Percentiles rank a stretch among this genome's conserved stretches.
These are phyloP conservation scores for Chascanopsetta lugubris DNA, from an alignment of 2,113 vertebrate species.

Conservation along the genomic window DNA sequence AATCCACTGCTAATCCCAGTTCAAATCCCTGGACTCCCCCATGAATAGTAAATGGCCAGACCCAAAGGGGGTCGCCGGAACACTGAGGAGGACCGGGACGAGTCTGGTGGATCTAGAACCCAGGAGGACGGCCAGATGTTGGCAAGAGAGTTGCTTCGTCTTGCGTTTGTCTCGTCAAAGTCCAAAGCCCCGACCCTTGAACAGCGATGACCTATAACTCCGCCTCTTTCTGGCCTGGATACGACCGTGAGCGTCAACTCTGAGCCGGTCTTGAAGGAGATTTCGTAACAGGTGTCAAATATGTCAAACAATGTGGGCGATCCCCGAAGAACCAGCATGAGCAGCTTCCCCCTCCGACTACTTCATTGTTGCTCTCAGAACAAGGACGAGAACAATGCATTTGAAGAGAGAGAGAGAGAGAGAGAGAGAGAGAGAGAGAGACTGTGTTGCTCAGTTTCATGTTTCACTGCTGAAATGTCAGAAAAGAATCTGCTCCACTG, in stretches of 20 bases:
- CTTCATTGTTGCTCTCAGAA: too few relatives aligned
- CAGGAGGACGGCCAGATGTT: too few relatives aligned
- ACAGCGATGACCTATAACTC: neutral
- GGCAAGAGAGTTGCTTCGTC: too few relatives aligned
- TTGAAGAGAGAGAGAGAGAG: too few relatives aligned
- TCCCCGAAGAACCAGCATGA: too few relatives aligned
- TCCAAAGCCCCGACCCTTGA: neutral
- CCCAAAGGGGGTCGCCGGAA: slow-evolving; percentile 13
- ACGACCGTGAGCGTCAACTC: neutral
- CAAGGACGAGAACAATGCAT: too few relatives aligned
- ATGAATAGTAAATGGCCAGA: slow-evolving; percentile 14
- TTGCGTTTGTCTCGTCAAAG: too few relatives aligned
- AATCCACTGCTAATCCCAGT: slow-evolving; percentile 68
- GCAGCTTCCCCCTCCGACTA: too few relatives aligned
- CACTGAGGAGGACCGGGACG: slow-evolving; percentile 12
- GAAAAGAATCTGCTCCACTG: slow-evolving; percentile 8
- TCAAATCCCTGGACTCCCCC: slow-evolving; percentile 52
- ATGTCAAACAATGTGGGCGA: too few relatives aligned
- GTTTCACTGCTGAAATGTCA: slow-evolving; percentile 41
- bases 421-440: slow-evolving; percentile 5
- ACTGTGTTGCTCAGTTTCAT: neutral
- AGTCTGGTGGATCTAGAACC: neutral
- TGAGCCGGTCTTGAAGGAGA: too few relatives aligned
- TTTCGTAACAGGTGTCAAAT: too few relatives aligned
- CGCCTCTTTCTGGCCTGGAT: neutral